These are phyloP conservation scores for Dolichoris vasculosae DNA, from an alignment of 1,140 invertebrate species.

Conservation along the genomic window DNA sequence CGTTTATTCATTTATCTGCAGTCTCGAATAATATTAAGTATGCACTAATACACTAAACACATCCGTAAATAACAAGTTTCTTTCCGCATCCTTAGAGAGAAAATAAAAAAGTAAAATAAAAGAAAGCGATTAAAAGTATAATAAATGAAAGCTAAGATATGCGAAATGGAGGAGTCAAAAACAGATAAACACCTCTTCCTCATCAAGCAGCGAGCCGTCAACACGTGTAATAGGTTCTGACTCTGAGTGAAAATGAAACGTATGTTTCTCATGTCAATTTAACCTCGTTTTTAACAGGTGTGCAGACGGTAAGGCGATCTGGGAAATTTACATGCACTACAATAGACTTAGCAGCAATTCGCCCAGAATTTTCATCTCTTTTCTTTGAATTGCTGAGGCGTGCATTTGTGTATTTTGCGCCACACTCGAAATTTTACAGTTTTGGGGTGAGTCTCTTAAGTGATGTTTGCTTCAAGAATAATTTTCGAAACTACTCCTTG, in stretches of 20 bases:
- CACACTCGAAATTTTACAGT: too few relatives aligned
- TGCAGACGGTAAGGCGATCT: not conserved
- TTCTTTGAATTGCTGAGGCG: slow-evolving; percentile 24
- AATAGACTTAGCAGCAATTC: slow-evolving; percentile 16
- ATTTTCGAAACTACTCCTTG: too few relatives aligned
- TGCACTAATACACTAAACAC: too few relatives aligned
- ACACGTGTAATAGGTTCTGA: slow-evolving; percentile 29
- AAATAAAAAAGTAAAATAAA: too few relatives aligned
- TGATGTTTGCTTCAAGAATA: too few relatives aligned
- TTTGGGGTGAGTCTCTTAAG: too few relatives aligned
- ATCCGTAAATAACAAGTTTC: too few relatives aligned
- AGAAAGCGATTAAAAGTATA: not conserved
- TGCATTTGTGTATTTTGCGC: not conserved
- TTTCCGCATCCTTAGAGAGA: too few relatives aligned
- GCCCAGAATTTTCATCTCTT: not conserved
- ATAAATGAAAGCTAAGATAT: not conserved
- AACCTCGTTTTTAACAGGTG: slow-evolving; percentile 12
- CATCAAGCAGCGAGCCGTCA: not conserved
- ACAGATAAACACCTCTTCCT: not conserved
- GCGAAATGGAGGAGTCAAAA: not conserved
- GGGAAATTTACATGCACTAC: slow-evolving; percentile 37
- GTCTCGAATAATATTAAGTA: too few relatives aligned
- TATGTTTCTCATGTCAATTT: slow-evolving; percentile 28
- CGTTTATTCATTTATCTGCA: too few relatives aligned
- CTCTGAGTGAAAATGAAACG: not conserved